These are phyloP conservation scores for Craterocephalus amniculus DNA, from an alignment of 2,797 vertebrate species.

Conservation along the genomic window DNA sequence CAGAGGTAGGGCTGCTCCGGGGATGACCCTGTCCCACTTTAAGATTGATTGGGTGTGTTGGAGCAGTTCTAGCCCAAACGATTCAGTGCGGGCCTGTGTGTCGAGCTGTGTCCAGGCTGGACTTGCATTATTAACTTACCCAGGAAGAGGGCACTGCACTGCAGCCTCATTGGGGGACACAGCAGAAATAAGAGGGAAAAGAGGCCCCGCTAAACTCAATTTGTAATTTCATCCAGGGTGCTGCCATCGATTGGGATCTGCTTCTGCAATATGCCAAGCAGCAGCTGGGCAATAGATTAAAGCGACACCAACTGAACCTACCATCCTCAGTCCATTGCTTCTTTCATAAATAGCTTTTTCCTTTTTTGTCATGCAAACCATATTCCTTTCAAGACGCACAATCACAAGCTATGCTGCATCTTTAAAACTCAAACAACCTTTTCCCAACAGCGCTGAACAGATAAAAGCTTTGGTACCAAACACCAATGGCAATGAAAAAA, in stretches of 20 bases:
- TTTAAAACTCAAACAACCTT: not conserved
- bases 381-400: not conserved
- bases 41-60: conserved; percentile 82
- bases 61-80: conserved; percentile 76
- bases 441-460: not conserved
- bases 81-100: conserved; percentile 70
- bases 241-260: conserved; percentile 75
- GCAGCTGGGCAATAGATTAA: conserved; percentile 53
- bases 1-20: conserved; percentile 64
- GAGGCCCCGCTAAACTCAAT: conserved; percentile 79
- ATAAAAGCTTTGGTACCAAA: not conserved
- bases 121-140: conserved; percentile 81
- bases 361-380: not conserved
- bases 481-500: too few relatives aligned
- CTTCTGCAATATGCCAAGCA: conserved; percentile 54
- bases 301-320: conserved; percentile 39
- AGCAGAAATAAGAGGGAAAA: conserved; percentile 69
- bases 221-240: conserved; percentile 81
- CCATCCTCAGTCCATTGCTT: conserved; percentile 26
- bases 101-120: conserved; percentile 60
- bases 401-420: not conserved
- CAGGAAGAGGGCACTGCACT: conserved; percentile 74
- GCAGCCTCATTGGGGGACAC: conserved; percentile 74
- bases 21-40: conserved; percentile 71
- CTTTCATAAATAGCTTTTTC: not conserved